Evolutionary conservation across 2,888 invertebrate genomes (phyloP).

Genomic region (Ennomos erosarius): DNA sequence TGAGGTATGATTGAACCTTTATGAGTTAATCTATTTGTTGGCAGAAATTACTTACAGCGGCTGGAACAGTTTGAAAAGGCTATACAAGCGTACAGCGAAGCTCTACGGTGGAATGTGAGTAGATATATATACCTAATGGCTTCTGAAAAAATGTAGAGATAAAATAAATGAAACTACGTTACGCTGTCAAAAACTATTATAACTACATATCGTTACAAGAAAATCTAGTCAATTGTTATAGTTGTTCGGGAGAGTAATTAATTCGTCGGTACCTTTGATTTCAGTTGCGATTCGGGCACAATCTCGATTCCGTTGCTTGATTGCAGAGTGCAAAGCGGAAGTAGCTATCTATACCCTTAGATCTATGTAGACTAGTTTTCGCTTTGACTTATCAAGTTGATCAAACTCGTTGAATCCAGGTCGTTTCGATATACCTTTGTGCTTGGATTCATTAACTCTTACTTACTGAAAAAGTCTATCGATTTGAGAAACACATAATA

Average conservation of each 20-base stretch:
- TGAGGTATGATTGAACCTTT: too few relatives aligned
- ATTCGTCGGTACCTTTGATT: conserved; percentile 13
- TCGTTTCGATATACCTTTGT: neutral
- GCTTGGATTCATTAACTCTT: too few relatives aligned
- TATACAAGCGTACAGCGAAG: conserved; percentile 75
- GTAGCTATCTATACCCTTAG: conserved; percentile 3
- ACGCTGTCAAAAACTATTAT: too few relatives aligned
- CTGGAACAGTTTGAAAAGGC: conserved; percentile 77
- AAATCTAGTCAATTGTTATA: too few relatives aligned
- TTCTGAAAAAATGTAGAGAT: too few relatives aligned
- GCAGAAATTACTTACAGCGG: conserved; percentile 77
- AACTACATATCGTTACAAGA: too few relatives aligned
- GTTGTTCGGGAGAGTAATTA: conserved; percentile 3
- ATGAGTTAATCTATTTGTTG: conserved; percentile 36
- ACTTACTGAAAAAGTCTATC: too few relatives aligned
- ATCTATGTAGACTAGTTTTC: conserved; percentile 21
- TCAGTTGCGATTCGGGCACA: conserved; percentile 14
- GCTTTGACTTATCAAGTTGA: conserved; percentile 30
- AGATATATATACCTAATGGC: too few relatives aligned
- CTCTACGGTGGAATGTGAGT: conserved; percentile 79
- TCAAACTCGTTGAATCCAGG: conserved; percentile 19
- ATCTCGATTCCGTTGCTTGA: conserved; percentile 22
- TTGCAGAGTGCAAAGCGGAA: conserved; percentile 19
- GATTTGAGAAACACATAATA: too few relatives aligned
- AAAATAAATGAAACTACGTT: too few relatives aligned